Conservation (phyloP, 2,888 invertebrate species). For the Plebejus anna region DNA sequence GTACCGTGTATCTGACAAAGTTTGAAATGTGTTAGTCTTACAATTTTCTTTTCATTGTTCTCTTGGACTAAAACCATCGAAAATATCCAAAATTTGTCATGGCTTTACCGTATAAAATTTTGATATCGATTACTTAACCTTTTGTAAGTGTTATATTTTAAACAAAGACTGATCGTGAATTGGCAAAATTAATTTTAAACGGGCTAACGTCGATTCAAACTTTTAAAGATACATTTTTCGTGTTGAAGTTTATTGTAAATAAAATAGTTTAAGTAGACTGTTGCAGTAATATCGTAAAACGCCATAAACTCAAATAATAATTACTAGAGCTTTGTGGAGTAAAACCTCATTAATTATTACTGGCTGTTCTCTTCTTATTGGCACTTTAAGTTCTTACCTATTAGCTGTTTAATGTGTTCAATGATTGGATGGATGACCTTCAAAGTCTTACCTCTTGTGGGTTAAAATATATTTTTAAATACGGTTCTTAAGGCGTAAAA, state of each 20-base stretch:
- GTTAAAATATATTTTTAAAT: background rate
- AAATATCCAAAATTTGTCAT: background rate
- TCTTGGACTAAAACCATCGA: background rate
- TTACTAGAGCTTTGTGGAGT: too few species aligned
- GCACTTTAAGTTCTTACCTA: background rate
- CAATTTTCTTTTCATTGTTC: background rate
- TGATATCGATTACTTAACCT: background rate
- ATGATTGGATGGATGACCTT: too few species aligned
- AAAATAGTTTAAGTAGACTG: slow-evolving; percentile 23
- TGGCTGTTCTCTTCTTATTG: background rate
- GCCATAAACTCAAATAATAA: too few species aligned
- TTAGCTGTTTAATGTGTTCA: too few species aligned
- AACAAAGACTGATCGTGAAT: slow-evolving; percentile 27
- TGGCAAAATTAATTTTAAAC: background rate
- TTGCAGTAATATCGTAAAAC: slow-evolving; percentile 27
- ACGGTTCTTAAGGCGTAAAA: background rate
- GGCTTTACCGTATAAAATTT: background rate
- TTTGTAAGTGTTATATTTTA: slow-evolving; percentile 11
- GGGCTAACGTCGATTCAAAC: slow-evolving; percentile 9
- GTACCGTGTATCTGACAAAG: background rate
- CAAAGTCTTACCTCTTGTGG: background rate
- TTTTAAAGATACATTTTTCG: background rate
- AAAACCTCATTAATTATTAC: too few species aligned
- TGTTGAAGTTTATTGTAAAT: slow-evolving; percentile 20
- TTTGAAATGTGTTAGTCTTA: slow-evolving; percentile 14